Evolutionary conservation across 2,888 invertebrate genomes (phyloP).

Genomic region (Metellina segmentata): DNA sequence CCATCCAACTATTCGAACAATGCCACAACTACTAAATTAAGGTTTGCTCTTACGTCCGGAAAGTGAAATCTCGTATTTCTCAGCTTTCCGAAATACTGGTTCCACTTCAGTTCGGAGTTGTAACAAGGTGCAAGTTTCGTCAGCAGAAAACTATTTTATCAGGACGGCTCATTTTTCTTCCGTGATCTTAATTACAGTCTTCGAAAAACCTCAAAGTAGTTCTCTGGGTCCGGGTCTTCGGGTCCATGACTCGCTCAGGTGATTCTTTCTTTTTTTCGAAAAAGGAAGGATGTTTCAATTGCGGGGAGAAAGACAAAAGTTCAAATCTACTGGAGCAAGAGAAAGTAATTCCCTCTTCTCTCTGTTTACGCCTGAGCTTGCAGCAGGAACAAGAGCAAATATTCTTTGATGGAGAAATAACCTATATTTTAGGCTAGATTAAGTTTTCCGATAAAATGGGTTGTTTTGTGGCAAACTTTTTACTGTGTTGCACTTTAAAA

Average conservation of each 20-base stretch:
- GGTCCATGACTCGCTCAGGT: not conserved
- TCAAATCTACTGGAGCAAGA: not conserved
- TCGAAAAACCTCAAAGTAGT: not conserved
- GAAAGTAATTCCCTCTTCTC: not conserved
- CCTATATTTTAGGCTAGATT: not conserved
- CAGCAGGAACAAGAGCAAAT: not conserved
- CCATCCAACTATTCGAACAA: not conserved
- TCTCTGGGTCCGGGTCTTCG: not conserved
- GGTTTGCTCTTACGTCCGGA: not conserved
- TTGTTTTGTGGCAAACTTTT: not conserved
- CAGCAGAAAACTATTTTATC: conserved; percentile 7
- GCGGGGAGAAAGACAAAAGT: not conserved
- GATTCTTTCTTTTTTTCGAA: not conserved
- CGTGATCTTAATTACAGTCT: not conserved
- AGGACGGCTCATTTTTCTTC: not conserved
- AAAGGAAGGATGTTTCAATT: not conserved
- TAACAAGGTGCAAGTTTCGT: conserved; percentile 4
- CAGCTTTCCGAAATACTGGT: not conserved
- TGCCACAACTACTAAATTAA: not conserved
- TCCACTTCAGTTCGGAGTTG: not conserved
- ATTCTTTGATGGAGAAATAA: not conserved
- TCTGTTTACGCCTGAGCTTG: not conserved
- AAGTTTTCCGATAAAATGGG: not conserved
- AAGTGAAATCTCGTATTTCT: not conserved
- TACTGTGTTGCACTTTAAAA: not conserved